Percentiles rank a stretch among this genome's conserved stretches.
Evolutionary conservation across 64 coral and sea anemone genomes (phyloP).

Genomic region (Porites australiensis): DNA sequence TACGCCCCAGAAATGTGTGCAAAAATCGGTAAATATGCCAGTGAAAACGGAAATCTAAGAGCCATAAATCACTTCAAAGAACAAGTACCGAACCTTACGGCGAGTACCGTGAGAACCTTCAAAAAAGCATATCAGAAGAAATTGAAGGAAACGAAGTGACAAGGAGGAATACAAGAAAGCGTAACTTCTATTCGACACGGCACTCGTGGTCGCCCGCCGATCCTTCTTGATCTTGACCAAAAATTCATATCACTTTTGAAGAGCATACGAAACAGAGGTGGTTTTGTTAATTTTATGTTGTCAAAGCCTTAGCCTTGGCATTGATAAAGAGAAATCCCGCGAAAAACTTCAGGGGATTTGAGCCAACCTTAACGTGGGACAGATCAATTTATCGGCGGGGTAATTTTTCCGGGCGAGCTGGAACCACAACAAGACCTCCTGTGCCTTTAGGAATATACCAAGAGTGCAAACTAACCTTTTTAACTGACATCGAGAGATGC

Average conservation of each 20-base stretch:
- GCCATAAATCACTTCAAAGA: conserved; percentile 57
- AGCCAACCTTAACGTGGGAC: conserved; percentile 38
- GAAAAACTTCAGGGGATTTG: conserved; percentile 61
- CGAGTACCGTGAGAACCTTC: no score
- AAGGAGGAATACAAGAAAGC: conserved; percentile 59
- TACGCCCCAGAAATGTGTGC: conserved; percentile 24
- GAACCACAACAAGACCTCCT: no score
- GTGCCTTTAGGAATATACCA: not conserved
- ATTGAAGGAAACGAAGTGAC: conserved; percentile 45
- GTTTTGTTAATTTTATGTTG: conserved; percentile 67
- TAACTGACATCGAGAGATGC: no score
- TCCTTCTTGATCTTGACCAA: conserved; percentile 73
- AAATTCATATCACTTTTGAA: conserved; percentile 66
- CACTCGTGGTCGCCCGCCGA: conserved; percentile 55
- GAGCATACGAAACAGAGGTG: conserved; percentile 71
- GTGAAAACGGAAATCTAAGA: conserved; percentile 42
- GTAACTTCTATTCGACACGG: conserved; percentile 55
- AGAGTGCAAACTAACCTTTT: not conserved
- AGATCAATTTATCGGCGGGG: conserved; percentile 40
- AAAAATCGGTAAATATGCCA: conserved; percentile 53
- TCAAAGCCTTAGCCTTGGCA: conserved; percentile 45
- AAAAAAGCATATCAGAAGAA: conserved; percentile 55
- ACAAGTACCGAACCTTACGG: conserved; percentile 55
- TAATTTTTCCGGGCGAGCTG: conserved; percentile 3
- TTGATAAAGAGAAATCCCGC: conserved; percentile 54